These are phyloP conservation scores for Nanorana parkeri DNA, from an alignment of 2,113 vertebrate species.

Conservation along the genomic window DNA sequence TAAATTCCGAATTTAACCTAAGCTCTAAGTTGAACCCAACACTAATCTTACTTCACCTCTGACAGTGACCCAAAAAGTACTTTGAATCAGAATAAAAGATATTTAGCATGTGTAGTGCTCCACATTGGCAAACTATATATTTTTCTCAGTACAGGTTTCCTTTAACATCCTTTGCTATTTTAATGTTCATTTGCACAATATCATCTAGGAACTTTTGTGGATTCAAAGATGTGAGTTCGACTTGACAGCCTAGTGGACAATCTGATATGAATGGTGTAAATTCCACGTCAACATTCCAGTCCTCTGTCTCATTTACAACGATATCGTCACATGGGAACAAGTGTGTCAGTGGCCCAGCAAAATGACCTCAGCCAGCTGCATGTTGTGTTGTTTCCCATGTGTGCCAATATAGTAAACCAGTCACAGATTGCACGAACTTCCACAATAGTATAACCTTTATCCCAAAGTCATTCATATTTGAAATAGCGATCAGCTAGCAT, in stretches of 20 bases:
- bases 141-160: background rate
- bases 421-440: constrained; percentile 2
- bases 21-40: too few species aligned
- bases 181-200: background rate
- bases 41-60: too few species aligned
- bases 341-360: background rate
- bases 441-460: background rate
- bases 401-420: background rate
- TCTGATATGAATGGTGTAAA: background rate
- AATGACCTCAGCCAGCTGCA: constrained; percentile 5
- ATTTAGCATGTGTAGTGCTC: too few species aligned
- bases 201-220: background rate
- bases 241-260: background rate
- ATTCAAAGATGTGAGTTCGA: background rate
- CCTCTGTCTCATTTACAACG: constrained; percentile 37
- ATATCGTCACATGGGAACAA: background rate
- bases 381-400: background rate
- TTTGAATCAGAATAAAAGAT: too few species aligned
- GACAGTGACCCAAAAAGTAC: too few species aligned
- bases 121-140: background rate
- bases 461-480: background rate
- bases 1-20: too few species aligned
- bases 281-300: constrained; percentile 9
- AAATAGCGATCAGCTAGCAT: background rate
- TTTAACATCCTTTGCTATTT: background rate